Base-by-base conservation (phyloP, 1,140 invertebrate genomes). In the Drosophila sturtevanti region DNA sequence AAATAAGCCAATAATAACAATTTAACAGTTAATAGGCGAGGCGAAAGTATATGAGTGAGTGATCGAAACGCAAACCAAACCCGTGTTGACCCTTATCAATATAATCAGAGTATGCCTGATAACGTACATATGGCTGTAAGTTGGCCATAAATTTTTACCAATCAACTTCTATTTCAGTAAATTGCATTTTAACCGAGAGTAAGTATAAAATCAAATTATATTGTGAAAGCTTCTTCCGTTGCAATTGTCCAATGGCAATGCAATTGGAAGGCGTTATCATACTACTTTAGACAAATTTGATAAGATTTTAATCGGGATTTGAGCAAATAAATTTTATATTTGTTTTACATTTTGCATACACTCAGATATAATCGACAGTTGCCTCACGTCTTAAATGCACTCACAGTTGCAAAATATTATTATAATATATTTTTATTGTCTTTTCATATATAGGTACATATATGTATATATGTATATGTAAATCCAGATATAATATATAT, bases 1-100 rank as follows among this genome's bases (percentile, higher is more conserved):
- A 78, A 86, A 70, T 89, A 79, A 81, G 68, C 75, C 84, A 87
- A 87, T 87, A 87, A 86, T 82, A 87, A 72, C 74, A 67, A 79
- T 82, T 86, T 69, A 87, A 79, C 71, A 75, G 24, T 62, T 68
- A 86, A 72, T 60, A 64, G 41, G 37, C 27, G 22, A 61, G 41
- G 9, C 31, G 41, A 65, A 24, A 35, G 22, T 7, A 44, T 16
- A 1, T 14, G 16, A 9, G 9, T 44, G 41, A 48, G 16, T 18
- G 41, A 48, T 48, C 41, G 41, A 48, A 48, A 48, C 16, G 16
- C 41, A 69, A 73, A 70, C 56, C 63, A 66, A 66, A 63, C 63
- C 55, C 62, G 63, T 22, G 18, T 37, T 60, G 35, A 56, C 31
- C 69, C 68, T 81, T 86, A 86, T 86, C 81, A 87, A 78, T 78